Percentiles rank a stretch among this genome's conserved stretches.
Conservation (phyloP, 2,888 invertebrate species). For the Hybos culiciformis region DNA sequence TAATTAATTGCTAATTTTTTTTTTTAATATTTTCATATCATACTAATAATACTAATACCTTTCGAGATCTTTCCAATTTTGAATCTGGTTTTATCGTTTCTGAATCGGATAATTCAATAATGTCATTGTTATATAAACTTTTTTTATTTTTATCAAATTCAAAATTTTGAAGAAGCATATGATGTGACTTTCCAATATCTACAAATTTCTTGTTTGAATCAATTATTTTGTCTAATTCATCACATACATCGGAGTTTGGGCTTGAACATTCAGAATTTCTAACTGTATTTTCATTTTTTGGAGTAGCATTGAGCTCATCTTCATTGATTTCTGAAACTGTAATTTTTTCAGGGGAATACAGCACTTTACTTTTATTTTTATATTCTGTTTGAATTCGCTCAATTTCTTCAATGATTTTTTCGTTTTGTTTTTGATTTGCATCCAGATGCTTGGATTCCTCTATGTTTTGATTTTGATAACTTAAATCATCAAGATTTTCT, state of each 20-base stretch:
- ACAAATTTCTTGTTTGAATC: background rate
- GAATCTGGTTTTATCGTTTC: conserved; percentile 21
- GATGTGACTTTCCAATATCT: background rate
- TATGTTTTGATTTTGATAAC: background rate
- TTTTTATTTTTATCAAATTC: background rate
- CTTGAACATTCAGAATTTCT: background rate
- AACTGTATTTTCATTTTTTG: background rate
- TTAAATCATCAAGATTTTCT: background rate
- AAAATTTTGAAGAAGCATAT: background rate
- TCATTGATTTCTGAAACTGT: background rate
- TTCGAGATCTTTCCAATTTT: conserved; percentile 27
- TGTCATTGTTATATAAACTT: background rate
- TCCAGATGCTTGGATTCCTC: no score
- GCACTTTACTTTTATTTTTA: background rate
- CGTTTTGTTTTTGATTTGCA: background rate
- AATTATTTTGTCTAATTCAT: background rate
- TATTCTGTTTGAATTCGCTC: background rate
- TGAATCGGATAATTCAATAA: conserved; percentile 5
- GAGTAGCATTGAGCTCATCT: background rate
- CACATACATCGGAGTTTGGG: background rate
- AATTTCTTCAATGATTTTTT: background rate
- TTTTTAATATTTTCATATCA: background rate
- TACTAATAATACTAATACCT: background rate
- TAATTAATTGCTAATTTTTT: no score
- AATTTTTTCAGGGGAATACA: background rate